Evolutionary conservation across 2,888 invertebrate genomes (phyloP), one percentile per base, ranked within the genome.

Genomic region (Caenorhabditis becei): DNA sequence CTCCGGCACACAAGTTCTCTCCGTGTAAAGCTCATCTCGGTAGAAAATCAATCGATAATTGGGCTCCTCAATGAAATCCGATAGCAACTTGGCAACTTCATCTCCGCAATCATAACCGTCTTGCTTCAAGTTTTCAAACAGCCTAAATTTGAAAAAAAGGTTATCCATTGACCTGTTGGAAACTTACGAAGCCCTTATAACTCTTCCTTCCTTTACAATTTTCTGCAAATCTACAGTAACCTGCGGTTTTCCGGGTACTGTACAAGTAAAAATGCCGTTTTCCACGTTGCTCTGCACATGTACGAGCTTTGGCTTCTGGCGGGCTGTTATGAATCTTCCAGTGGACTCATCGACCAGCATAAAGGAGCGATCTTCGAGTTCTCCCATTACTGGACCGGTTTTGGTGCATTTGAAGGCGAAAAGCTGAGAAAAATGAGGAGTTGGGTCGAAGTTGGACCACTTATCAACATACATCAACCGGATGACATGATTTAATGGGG

Each of bases 31-130:
- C 1, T 77, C 79, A 8, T 74, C 65, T 44, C 66, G 54, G 49
- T 72, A 66, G 11, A 78, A 47, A 26, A 82, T 69, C 41, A 85
- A 44, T 18, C 85, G 77, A 28, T 71, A 59, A 23, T 83, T 81
- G 16, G 74, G 49, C 51, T 85, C 85, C 11, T 80, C 78, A 4
- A 83, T 54, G 53, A 71, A 83, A 8, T 83, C 74, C 1, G 78
- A 75, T 1, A 85, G 47, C 53, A 83, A 16, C 10, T 71, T 35
- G 1, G 72, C 70, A 14, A 82, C 77, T 14, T 78, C 80, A 49
- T 85, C 85, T 47, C 85, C 85, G 67, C 85, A 85, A 49, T 85
- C 85, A 41, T 62, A 80, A 7, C 85, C 85, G 54, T 85, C 85
- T 61, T 82, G 82, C 67, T 77, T 54, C 14, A 71, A 37, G 11